Conservation (phyloP, 1,140 invertebrate genomes). For the Oreohelix idahoensis region DNA sequence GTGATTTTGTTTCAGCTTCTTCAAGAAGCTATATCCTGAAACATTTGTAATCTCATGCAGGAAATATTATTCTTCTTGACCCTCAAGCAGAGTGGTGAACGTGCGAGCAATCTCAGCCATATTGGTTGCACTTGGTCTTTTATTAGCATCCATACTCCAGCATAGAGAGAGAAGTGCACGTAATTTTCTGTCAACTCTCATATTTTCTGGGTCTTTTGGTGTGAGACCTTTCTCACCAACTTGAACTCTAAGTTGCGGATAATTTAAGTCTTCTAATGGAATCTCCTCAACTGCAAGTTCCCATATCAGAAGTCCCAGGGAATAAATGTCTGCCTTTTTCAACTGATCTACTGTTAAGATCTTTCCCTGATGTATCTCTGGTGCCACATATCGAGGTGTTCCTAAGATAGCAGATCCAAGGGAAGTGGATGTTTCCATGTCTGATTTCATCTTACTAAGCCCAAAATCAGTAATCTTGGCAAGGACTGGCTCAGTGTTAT, state of each 20-base stretch:
- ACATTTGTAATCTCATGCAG: no score
- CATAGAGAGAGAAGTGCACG: background rate
- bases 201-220: background rate
- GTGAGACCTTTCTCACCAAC: background rate
- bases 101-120: background rate
- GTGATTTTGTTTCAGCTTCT: no score
- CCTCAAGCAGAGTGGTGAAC: background rate
- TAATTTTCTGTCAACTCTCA: background rate
- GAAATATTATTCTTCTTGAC: background rate
- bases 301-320: background rate
- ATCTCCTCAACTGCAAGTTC: no score
- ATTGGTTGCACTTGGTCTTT: background rate
- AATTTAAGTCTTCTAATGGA: background rate
- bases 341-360: background rate
- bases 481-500: background rate
- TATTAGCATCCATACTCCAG: background rate
- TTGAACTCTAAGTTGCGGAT: background rate
- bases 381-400: background rate
- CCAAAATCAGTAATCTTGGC: constrained; percentile 15
- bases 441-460: constrained; percentile 15
- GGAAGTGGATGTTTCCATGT: constrained; percentile 3
- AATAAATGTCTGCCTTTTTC: constrained; percentile 18
- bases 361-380: no score
- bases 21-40: no score
- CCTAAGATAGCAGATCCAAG: background rate